These are phyloP conservation scores for Neocrepidodera transversa DNA, from an alignment of 2,888 invertebrate genomes.

Conservation along the genomic window DNA sequence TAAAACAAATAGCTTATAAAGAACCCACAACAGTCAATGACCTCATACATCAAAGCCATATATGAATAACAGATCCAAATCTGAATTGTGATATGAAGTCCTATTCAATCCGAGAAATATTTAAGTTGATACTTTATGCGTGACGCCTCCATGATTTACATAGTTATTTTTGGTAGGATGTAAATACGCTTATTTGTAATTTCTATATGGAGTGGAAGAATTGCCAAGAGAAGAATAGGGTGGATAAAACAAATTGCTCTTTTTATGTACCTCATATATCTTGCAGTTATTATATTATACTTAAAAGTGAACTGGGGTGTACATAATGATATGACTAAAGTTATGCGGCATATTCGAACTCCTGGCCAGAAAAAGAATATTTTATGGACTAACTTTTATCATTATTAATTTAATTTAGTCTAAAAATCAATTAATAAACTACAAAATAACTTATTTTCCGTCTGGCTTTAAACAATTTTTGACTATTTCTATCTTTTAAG, in stretches of 20 bases:
- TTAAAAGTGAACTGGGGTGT: slow-evolving; percentile 27
- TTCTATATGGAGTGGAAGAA: slow-evolving; percentile 33
- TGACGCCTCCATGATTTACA: slow-evolving; percentile 29
- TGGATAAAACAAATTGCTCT: slow-evolving; percentile 30
- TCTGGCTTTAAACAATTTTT: no score
- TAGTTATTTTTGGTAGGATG: slow-evolving; percentile 27
- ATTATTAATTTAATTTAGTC: no score
- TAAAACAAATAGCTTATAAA: no score
- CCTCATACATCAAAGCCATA: neutral
- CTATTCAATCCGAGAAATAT: slow-evolving; percentile 11
- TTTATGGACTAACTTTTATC: no score
- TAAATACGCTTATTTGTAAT: slow-evolving; percentile 33
- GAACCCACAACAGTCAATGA: neutral
- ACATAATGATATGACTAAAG: slow-evolving; percentile 14
- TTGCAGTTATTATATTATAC: slow-evolving; percentile 32
- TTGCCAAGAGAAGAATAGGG: slow-evolving; percentile 30
- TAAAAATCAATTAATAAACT: no score
- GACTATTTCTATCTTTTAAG: no score
- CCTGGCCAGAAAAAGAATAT: no score
- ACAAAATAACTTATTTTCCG: no score
- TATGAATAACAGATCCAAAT: neutral
- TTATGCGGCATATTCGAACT: slow-evolving; percentile 18
- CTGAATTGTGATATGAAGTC: neutral
- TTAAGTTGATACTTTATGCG: slow-evolving; percentile 21
- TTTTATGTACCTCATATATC: slow-evolving; percentile 31